A percentile compares a stretch with the other conserved stretches of the same genome.
These are phyloP conservation scores for Stigmatopora argus DNA, from an alignment of 2,113 vertebrate genomes.

Conservation along the genomic window DNA sequence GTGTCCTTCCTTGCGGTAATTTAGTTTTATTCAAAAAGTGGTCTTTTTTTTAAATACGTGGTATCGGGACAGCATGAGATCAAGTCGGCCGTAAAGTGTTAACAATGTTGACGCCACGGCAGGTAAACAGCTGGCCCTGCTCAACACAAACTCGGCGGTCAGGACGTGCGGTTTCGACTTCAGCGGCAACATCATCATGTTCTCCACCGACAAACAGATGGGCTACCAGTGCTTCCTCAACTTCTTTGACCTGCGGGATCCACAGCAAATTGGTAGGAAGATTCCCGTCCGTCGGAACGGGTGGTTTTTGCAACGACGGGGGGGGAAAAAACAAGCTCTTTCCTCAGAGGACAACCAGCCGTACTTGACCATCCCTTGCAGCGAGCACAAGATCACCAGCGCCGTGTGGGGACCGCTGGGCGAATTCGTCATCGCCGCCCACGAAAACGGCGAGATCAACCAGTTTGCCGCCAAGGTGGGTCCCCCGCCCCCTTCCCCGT, in stretches of 20 bases:
- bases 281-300: too few species aligned
- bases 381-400: constrained; percentile 91
- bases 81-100: too few species aligned
- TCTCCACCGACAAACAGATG: constrained; percentile 99
- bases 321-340: not conserved
- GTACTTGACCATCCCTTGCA: constrained; percentile 87
- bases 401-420: constrained; percentile 94
- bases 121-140: constrained; percentile 91
- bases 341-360: constrained; percentile 86
- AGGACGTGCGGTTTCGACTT: constrained; percentile 96
- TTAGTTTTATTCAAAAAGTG: too few species aligned
- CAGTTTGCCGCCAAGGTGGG: constrained; percentile 92
- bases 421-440: constrained; percentile 89
- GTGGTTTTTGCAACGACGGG: too few species aligned
- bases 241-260: constrained; percentile 89
- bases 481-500: too few species aligned
- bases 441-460: constrained; percentile 91
- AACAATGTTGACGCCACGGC: too few species aligned
- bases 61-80: too few species aligned
- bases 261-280: constrained; percentile 81
- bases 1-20: too few species aligned
- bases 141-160: constrained; percentile 92
- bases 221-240: constrained; percentile 94
- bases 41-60: too few species aligned
- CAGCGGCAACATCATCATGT: constrained; percentile 98